Base-by-base conservation (phyloP, 2,113 vertebrate genomes). In the Ascaphus truei region DNA sequence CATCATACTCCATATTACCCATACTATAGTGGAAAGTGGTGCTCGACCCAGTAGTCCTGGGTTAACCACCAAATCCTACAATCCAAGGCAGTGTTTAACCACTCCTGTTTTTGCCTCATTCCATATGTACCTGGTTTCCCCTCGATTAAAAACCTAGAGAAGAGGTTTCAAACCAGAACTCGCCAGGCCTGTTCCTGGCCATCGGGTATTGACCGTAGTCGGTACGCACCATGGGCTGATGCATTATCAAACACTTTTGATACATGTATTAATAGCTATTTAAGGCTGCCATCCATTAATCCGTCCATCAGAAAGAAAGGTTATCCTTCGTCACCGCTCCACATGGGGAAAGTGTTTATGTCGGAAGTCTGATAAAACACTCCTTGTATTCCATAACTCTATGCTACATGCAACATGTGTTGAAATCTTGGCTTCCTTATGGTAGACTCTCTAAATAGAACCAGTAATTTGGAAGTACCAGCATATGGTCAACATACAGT, bases 401-500 rank as follows among this genome's bases (percentile, higher is more conserved):
- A 33, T 23, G 30, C 23, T 41, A 41, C 41, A 9, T 25, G 12
- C 56, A 25, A 26, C 25, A 71, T 12, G 57, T 52, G 67, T 31
- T 71, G 57, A 71, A 50, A 30, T 33, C 57, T 61, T 25, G 11
- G 13, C 36, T 16, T 52, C 67, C 67, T 71, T 71, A 51, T 68
- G 66, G 66, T 31, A 61, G 56, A 13, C 66, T 50, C 10, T 52
- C 67, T 29, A 47, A 61, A 60, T 71, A 71, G 45, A 34, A 57
- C 18, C 12, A 18, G 30, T 41, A 52, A 48, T 15, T 27, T 16
- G 53, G 23, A 37, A 29, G 2, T 33, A 20, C 45, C 29, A 43
- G 18, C 67, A 71, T 71, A 69, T 69, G 56, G 67, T 37, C 67
- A 39, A 55, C n/a, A n/a, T n/a, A n/a, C n/a, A n/a, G 52, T 69